These are phyloP conservation scores for Meta bourneti DNA, from an alignment of 2,888 invertebrate species.

Conservation along the genomic window DNA sequence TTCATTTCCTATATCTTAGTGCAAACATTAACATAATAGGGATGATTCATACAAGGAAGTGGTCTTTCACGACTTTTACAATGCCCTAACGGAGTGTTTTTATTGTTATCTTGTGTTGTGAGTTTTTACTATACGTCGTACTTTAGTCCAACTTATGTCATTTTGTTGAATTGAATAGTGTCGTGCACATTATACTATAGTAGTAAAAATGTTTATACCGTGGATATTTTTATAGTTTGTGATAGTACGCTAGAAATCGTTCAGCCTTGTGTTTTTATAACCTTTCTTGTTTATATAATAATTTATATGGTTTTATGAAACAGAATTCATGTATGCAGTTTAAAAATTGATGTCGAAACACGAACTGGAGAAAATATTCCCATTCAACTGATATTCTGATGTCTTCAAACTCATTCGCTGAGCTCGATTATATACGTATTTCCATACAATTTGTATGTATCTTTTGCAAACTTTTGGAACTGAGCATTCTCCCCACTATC, in stretches of 20 bases:
- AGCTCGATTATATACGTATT: too few relatives aligned
- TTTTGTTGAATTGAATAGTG: neutral
- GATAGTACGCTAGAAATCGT: neutral
- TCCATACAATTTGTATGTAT: too few relatives aligned
- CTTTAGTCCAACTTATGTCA: neutral
- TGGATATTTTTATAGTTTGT: neutral
- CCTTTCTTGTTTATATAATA: too few relatives aligned
- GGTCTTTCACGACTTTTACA: neutral
- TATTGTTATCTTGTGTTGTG: neutral
- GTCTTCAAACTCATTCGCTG: too few relatives aligned
- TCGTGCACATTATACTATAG: neutral
- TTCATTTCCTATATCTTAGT: constrained; percentile 1
- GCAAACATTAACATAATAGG: constrained; percentile 17
- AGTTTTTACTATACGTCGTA: neutral
- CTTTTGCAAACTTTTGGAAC: too few relatives aligned
- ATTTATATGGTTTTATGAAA: too few relatives aligned
- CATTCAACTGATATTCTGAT: too few relatives aligned
- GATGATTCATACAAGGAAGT: constrained; percentile 57
- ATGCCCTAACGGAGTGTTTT: neutral
- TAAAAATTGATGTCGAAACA: too few relatives aligned
- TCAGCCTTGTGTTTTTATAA: too few relatives aligned
- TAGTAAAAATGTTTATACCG: neutral
- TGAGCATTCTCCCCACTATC: too few relatives aligned
- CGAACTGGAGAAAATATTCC: too few relatives aligned
- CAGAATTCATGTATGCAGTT: too few relatives aligned